Evolutionary conservation across 1,140 invertebrate species (phyloP).

Genomic region (Drosophila murphyi): DNA sequence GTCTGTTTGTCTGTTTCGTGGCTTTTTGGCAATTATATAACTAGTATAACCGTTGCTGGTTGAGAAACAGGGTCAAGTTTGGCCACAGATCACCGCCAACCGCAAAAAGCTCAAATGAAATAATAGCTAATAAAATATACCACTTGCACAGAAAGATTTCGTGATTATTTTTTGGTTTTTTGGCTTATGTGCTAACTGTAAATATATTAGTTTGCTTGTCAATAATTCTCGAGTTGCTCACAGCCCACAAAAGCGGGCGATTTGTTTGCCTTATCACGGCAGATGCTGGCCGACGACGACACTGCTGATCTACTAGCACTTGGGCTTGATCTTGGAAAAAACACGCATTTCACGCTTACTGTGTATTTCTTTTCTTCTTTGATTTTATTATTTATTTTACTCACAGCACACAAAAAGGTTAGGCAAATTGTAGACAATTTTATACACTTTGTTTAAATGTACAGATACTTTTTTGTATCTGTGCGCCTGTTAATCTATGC

Average conservation of each 20-base stretch:
- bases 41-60: slow-evolving; percentile 36
- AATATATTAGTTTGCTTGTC: neutral
- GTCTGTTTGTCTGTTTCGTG: slow-evolving; percentile 26
- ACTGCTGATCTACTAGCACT: slow-evolving; percentile 23
- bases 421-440: slow-evolving; percentile 12
- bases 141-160: slow-evolving; percentile 27
- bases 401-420: slow-evolving; percentile 12
- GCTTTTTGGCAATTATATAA: slow-evolving; percentile 73
- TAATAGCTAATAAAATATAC: slow-evolving; percentile 45
- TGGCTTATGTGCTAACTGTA: neutral
- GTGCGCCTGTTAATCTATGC: neutral
- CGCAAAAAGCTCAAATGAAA: slow-evolving; percentile 52
- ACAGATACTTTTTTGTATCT: slow-evolving; percentile 18
- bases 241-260: slow-evolving; percentile 12
- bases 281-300: neutral
- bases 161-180: neutral
- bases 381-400: slow-evolving; percentile 16
- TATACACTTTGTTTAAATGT: slow-evolving; percentile 24
- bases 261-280: slow-evolving; percentile 42
- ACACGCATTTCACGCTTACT: slow-evolving; percentile 4
- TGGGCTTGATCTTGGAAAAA: slow-evolving; percentile 48
- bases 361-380: slow-evolving; percentile 1
- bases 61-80: slow-evolving; percentile 79
- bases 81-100: slow-evolving; percentile 55
- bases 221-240: neutral